A percentile compares a stretch with the other conserved stretches of the same genome.
Evolutionary conservation across 2,797 vertebrate species (phyloP).

Genomic region (Limosa lapponica): DNA sequence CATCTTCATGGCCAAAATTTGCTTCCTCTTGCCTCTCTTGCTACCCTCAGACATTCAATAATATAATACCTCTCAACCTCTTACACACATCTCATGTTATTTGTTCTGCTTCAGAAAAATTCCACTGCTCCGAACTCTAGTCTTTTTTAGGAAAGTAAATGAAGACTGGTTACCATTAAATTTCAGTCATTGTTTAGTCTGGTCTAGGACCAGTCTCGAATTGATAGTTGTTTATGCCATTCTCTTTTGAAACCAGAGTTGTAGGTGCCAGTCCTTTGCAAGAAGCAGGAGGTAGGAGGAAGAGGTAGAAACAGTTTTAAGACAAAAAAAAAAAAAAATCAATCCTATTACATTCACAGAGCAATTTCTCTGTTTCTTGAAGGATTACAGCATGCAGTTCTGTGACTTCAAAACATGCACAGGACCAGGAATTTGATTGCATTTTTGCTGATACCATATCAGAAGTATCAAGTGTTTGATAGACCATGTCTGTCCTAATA

Average conservation of each 20-base stretch:
- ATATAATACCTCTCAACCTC: background rate
- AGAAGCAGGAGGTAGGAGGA: background rate
- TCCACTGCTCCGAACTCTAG: background rate
- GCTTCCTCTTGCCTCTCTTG: background rate
- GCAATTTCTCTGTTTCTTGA: background rate
- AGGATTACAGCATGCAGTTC: background rate
- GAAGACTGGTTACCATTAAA: background rate
- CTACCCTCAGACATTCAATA: background rate
- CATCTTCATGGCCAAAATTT: background rate
- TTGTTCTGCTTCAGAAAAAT: background rate
- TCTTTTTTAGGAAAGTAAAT: background rate
- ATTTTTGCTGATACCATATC: background rate
- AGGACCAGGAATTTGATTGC: background rate
- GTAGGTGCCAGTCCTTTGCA: background rate
- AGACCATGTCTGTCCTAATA: background rate
- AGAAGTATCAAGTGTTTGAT: background rate
- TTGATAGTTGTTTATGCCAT: background rate
- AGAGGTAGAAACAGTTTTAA: background rate
- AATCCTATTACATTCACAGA: background rate
- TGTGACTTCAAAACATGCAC: background rate
- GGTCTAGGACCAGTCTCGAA: background rate
- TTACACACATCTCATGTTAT: background rate
- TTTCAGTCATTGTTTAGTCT: background rate
- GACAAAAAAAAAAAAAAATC: background rate
- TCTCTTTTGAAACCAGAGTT: background rate